Percentiles rank a stretch among this genome's conserved stretches.
Conservation (phyloP, 2,888 invertebrate species). For the Drosophila yooni region DNA sequence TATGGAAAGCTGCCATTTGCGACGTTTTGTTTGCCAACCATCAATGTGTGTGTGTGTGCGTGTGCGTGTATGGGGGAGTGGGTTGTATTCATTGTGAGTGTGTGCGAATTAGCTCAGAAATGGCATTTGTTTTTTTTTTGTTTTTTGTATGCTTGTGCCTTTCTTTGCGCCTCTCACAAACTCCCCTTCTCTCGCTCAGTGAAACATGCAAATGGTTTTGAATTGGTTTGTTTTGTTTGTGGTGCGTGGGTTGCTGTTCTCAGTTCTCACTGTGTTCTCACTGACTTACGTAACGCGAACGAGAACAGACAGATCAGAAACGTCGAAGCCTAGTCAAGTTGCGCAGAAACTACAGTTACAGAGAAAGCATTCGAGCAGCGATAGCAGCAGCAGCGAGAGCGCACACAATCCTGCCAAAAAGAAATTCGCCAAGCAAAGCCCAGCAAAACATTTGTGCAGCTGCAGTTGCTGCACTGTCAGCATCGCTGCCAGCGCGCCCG, state of each 20-base stretch:
- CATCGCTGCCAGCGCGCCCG: conserved; percentile 21
- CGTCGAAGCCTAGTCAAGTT: background rate
- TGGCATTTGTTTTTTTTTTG: conserved; percentile 34
- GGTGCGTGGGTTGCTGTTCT: conserved; percentile 56
- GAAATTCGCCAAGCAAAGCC: background rate
- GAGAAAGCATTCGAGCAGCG: background rate
- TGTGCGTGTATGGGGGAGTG: conserved; percentile 34
- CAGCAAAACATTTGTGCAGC: conserved; percentile 29
- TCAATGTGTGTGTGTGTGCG: conserved; percentile 22
- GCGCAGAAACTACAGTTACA: background rate
- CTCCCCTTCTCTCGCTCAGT: background rate
- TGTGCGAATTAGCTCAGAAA: conserved; percentile 45
- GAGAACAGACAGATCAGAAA: conserved; percentile 3
- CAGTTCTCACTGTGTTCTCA: conserved; percentile 26
- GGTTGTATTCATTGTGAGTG: conserved; percentile 9
- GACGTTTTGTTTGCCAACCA: conserved; percentile 40
- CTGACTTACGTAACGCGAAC: conserved; percentile 44
- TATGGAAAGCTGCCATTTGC: conserved; percentile 44
- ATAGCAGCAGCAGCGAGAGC: conserved; percentile 6
- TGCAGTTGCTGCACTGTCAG: conserved; percentile 21
- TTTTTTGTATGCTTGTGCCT: conserved; percentile 33
- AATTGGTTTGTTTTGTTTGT: conserved; percentile 57
- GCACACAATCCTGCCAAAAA: conserved; percentile 40
- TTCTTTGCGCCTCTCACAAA: conserved; percentile 32
- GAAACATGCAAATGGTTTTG: conserved; percentile 45